Base-by-base conservation (phyloP, 1,140 invertebrate genomes). In the Caenorhabditis inopinata region DNA sequence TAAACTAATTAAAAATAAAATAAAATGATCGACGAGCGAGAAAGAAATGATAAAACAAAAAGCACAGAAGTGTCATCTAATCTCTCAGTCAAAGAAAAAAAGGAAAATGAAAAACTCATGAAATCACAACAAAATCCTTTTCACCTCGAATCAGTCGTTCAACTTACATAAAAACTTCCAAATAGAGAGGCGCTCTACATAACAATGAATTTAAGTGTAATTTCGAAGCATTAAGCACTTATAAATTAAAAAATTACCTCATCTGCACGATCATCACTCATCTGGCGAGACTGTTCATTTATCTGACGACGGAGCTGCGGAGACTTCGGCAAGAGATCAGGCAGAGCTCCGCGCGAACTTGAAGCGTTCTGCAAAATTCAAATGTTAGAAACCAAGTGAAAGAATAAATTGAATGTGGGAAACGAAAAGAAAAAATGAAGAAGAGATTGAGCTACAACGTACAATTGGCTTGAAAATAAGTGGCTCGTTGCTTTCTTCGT, bases 131-230 rank as follows among this genome's bases (percentile, higher is more conserved):
- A 78, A 48, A 73, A 4, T 23, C 46, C 45, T 35, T 47, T 27
- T 78, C 46, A 75, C 4, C 48, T 25, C 51, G 14, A 51, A 51
- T 25, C 14, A 48, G 46, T 48, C n/a, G 4, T 21, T 29, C 38
- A 85, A 86, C 85, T 86, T 80, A 86, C 85, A 62, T 86, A 86
- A 79, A 82, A 86, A 78, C 85, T 86, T 74, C 85, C 85, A 53
- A 86, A 86, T 45, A 86, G 77, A 32, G 85, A 86, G 32, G 83
- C 75, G 42, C 85, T 87, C 85, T 86, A 76, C 12, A 83, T 62
- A 82, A 46, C 47, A 7, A 46, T 68, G 16, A 75, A 21, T 16
- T 18, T 29, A n/a, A 0, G 48, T 46, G 32, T 32, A 48, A 7
- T 21, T n/a, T 42, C 2, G 32, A 21, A 25, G 1, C 4, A n/a